Evolutionary conservation across 1,140 invertebrate genomes (phyloP), one percentile per base, ranked within the genome.

Genomic region (Heliconius nattereri): DNA sequence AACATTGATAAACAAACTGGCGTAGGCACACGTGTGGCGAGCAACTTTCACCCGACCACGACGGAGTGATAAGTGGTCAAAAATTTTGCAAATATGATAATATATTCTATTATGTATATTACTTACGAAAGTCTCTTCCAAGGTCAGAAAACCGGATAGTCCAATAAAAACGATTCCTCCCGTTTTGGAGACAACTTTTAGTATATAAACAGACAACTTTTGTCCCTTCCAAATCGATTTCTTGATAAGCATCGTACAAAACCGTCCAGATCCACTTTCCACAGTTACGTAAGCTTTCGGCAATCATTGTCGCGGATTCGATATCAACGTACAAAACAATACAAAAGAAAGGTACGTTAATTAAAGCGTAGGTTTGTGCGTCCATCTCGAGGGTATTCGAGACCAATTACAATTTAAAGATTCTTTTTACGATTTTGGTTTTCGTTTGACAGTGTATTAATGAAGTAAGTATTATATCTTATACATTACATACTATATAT

Each of bases 151-250:
- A 90, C 86, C 85, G 84, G 87, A 85, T 79, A 79, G 77, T 60
- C 78, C 81, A 83, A 91, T 85, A 91, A 89, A 89, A 89, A 83
- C 78, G 79, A 80, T 73, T 85, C 78, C 88, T 87, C 88, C 87
- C 82, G 85, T 87, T 87, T 89, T 85, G 89, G 87, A 80, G 85
- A 88, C 88, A 91, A 90, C 88, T 92, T 93, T 92, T 90, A 87
- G 87, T 86, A 85, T 85, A 88, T 84, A 83, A 82, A 77, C 90
- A 83, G 87, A 90, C 90, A 80, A 90, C 89, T 92, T 92, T 91
- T 93, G 84, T 89, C 85, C 86, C 89, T 90, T 91, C 87, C 87
- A 84, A 91, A 91, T 88, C 84, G 84, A 84, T 89, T 86, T 89
- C 84, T 88, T 86, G 86, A 89, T 87, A 87, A 90, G 79, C 88